Evolutionary conservation across 2,113 vertebrate species (phyloP).

Genomic region (Rhinoderma darwinii): DNA sequence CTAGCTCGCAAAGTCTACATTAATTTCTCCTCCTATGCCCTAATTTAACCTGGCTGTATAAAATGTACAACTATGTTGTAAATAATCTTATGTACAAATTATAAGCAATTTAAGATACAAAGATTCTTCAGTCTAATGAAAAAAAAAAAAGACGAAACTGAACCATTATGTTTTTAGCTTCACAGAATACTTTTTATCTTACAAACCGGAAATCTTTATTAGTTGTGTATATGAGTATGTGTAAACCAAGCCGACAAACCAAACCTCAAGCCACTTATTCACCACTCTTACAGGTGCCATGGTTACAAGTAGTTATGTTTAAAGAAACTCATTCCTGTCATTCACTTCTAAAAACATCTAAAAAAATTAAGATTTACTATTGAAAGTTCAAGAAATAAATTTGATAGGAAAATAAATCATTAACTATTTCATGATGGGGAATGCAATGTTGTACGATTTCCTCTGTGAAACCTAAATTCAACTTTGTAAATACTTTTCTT

Average conservation of each 20-base stretch:
- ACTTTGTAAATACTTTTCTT: no score
- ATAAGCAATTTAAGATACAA: background rate
- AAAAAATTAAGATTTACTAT: background rate
- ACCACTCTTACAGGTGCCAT: background rate
- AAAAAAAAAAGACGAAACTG: background rate
- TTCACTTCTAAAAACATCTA: background rate
- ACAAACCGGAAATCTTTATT: background rate
- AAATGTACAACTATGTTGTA: no score
- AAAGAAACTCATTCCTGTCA: background rate
- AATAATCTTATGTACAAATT: no score
- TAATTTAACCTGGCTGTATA: background rate
- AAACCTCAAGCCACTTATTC: slow-evolving; percentile 48
- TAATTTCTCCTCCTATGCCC: background rate
- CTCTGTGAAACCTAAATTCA: background rate
- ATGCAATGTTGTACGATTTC: background rate
- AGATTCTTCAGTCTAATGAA: background rate
- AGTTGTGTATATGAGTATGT: background rate
- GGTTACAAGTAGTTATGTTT: slow-evolving; percentile 19
- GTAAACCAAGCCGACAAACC: slow-evolving; percentile 17
- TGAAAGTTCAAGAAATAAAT: background rate
- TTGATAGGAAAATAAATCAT: background rate
- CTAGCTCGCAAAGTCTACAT: no score
- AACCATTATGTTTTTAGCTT: background rate
- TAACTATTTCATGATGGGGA: background rate
- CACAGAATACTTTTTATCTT: background rate